Base-by-base conservation (phyloP, 2,888 invertebrate species). In the Meteorus colon region DNA sequence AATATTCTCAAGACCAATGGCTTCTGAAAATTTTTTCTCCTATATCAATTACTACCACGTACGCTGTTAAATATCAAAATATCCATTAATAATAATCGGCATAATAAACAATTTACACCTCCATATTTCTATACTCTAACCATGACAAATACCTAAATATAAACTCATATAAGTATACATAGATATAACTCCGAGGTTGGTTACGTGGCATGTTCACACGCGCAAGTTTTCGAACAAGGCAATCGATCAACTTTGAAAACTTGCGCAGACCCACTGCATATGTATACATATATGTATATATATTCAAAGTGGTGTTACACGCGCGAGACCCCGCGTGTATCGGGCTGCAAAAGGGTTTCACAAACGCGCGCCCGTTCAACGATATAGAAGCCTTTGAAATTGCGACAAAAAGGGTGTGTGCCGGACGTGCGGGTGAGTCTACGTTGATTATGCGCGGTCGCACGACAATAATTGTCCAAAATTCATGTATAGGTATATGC, bases 381-480 rank as follows among this genome's bases (percentile, higher is more conserved):
- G 60, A 72, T 72, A 63, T 41, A 72, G 72, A 72, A 72, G 63
- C 48, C 72, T 72, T 72, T 72, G 48, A 72, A 72, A 72, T 72
- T 19, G 62, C 48, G 31, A 63, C 72, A 29, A 72, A 72, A 72
- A 63, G 72, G 72, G 48, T 48, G 45, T 37, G 27, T 45, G 60
- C 16, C 55, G 34, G 62, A 55, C 37, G 63, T 63, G 62, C 29
- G 72, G 31, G 63, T 51, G 69, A 69, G 69, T 51, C 69, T 29
- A 51, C 55, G 55, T 55, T 41, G 60, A 34, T 41, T 55, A 37
- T 37, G 62, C 14, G 60, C 60, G 29, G 41, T 34, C 37, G 41
- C 62, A 62, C 45, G 72, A 63, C 45, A 63, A 72, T 72, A 72
- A 72, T 72, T 72, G 72, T 72, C 72, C 31, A 63, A 72, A 55